Conservation (phyloP, 2,888 invertebrate species). For the Philonicus albiceps region DNA sequence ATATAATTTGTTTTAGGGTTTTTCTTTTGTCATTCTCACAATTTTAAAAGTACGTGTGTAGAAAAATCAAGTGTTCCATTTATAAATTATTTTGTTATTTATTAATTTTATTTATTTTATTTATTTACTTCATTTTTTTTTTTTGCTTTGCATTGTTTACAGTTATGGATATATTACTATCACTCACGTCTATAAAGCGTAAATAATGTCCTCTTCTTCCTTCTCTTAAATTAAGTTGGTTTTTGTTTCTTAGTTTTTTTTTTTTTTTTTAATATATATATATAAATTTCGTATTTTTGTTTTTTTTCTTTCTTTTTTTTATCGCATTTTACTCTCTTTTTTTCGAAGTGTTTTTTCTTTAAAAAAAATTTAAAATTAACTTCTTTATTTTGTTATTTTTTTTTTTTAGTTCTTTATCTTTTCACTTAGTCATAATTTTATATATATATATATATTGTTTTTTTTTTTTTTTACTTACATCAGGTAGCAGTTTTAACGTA, state of each 20-base stretch:
- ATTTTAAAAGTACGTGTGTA: conserved; percentile 17
- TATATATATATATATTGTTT: no score
- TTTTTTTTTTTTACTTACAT: conserved; percentile 35
- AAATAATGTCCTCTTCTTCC: neutral
- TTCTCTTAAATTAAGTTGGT: neutral
- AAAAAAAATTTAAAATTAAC: neutral
- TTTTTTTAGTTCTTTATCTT: neutral
- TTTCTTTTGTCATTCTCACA: neutral
- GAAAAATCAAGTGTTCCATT: neutral
- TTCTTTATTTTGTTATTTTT: neutral
- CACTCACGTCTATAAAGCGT: conserved; percentile 38
- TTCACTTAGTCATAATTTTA: neutral
- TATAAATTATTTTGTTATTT: neutral
- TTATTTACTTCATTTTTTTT: neutral
- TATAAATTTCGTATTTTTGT: no score
- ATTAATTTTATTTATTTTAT: neutral
- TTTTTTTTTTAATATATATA: no score
- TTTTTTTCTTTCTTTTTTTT: neutral
- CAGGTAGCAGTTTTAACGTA: conserved; percentile 35
- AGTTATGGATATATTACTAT: conserved; percentile 15
- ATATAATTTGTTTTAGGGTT: neutral
- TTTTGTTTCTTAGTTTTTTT: neutral
- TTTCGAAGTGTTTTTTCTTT: neutral
- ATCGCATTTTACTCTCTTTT: neutral
- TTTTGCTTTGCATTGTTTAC: conserved; percentile 13